Evolutionary conservation across 1,140 invertebrate genomes (phyloP), one percentile per base, ranked within the genome.

Genomic region (Danaus plexippus): DNA sequence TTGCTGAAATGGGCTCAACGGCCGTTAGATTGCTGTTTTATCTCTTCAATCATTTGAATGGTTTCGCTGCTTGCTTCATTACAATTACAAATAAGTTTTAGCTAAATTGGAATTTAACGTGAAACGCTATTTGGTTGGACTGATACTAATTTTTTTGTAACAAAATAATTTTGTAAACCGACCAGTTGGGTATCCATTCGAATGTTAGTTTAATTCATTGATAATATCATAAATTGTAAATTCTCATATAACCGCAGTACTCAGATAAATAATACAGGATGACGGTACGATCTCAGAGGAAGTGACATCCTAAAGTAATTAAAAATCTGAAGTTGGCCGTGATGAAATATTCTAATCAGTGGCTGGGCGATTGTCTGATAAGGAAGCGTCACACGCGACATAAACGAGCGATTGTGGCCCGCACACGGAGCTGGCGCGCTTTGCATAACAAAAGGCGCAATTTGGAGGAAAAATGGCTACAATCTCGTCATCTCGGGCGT

Each of bases 361-460:
- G 75, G 69, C 65, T 65, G 57, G 69, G 65, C 67, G 80, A 82
- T 82, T 69, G 32, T 43, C 52, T 66, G 80, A 84, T 84, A 84
- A 77, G 62, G 48, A 59, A 54, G 69, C 64, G 75, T 75, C 75
- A 75, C 73, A 77, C 75, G 60, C 69, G 67, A 63, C 67, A 56
- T 50, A 69, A 72, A 72, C 73, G 69, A 68, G 65, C 75, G 77
- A 69, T 71, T 67, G 65, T 64, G 72, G 73, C 74, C 64, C 81
- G 77, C 81, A 85, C 81, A 85, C 79, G 71, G 79, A 69, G 80
- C 71, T 60, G 63, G 72, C 73, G 73, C 77, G 79, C 79, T 85
- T 81, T 85, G 81, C 81, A 85, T 85, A 81, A 85, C 79, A 85
- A 85, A 85, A 77, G 77, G 67, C 73, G 77, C 81, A 85, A 85